These are phyloP conservation scores for Scolanthus callimorphus DNA, from an alignment of 92 coral and sea anemone species.

Conservation along the genomic window DNA sequence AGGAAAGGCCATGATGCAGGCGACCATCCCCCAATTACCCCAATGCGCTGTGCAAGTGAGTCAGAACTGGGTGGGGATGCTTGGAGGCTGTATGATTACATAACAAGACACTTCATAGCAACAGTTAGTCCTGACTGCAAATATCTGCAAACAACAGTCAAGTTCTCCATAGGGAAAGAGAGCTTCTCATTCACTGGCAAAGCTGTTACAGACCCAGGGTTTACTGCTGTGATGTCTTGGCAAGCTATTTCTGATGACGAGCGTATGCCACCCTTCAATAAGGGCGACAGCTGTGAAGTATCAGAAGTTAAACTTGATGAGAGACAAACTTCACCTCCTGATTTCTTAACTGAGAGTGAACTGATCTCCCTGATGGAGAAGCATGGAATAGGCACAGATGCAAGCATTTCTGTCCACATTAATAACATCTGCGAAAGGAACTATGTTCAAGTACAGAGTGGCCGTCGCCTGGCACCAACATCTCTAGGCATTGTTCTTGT, in stretches of 20 bases:
- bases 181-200: constrained; percentile 84
- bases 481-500: constrained; percentile 93
- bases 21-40: constrained; percentile 99
- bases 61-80: constrained; percentile 96
- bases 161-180: constrained; percentile 73
- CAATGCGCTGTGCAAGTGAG: constrained; percentile 89
- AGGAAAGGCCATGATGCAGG: constrained; percentile 98
- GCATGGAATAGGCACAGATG: constrained; percentile 99
- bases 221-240: constrained; percentile 92
- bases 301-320: constrained; percentile 83
- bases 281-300: constrained; percentile 66
- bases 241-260: constrained; percentile 86
- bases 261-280: constrained; percentile 77
- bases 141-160: constrained; percentile 83
- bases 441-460: constrained; percentile 91
- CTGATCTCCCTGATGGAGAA: constrained; percentile 96
- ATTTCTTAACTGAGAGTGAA: constrained; percentile 95
- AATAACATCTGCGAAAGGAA: constrained; percentile 94
- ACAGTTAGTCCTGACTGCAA: constrained; percentile 93
- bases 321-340: constrained; percentile 94
- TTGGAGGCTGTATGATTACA: constrained; percentile 93
- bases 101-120: constrained; percentile 87
- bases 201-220: constrained; percentile 85
- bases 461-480: constrained; percentile 88
- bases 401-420: constrained; percentile 98